These are phyloP conservation scores for Hypsibius dujardini DNA, from an alignment of 1,140 invertebrate genomes.

Conservation along the genomic window DNA sequence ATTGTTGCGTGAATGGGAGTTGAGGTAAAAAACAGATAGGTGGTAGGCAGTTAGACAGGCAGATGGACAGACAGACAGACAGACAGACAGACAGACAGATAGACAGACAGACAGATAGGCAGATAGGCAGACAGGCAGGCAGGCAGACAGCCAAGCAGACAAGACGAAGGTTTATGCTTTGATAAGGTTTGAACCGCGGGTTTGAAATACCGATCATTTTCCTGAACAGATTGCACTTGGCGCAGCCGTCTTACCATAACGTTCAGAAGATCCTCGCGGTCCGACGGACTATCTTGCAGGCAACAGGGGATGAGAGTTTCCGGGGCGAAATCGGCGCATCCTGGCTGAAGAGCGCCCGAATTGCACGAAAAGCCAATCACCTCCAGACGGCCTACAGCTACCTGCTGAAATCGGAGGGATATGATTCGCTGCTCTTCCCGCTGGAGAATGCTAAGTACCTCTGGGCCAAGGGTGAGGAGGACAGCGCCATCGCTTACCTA, in stretches of 20 bases:
- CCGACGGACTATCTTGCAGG: background rate
- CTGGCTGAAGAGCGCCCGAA: constrained; percentile 65
- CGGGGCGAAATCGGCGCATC: constrained; percentile 49
- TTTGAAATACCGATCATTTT: background rate
- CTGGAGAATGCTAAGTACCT: constrained; percentile 72
- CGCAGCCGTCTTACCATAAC: constrained; percentile 16
- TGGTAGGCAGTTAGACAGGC: no score
- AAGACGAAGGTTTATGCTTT: no score
- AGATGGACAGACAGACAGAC: no score
- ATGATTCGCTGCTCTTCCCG: constrained; percentile 40
- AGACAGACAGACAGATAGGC: no score
- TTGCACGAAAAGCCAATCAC: constrained; percentile 54
- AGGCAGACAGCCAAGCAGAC: no score
- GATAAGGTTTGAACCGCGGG: no score
- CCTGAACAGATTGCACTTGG: constrained; percentile 7
- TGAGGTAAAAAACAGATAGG: background rate
- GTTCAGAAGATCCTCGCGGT: constrained; percentile 19
- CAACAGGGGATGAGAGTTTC: constrained; percentile 22
- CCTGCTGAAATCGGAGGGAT: constrained; percentile 60
- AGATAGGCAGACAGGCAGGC: no score
- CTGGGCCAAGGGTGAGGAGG: constrained; percentile 59
- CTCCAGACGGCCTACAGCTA: constrained; percentile 64
- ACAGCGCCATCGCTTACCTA: constrained; percentile 58
- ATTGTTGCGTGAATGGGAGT: background rate
- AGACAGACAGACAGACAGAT: no score